Evolutionary conservation across 2,797 vertebrate genomes (phyloP), one percentile per base, ranked within the genome.

Genomic region (Chloroceryle amazona): DNA sequence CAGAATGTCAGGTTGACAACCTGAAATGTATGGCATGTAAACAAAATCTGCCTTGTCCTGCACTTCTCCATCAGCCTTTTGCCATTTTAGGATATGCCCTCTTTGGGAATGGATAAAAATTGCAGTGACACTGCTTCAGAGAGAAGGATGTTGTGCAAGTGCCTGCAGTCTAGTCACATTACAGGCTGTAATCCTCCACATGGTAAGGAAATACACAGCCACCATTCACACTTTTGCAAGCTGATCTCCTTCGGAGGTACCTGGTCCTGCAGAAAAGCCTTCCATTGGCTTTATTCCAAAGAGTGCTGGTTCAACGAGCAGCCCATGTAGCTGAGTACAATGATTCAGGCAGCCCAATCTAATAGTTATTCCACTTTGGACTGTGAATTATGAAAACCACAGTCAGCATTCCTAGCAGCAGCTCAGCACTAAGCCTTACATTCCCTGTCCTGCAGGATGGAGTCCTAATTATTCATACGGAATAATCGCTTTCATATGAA

Each of bases 401-500:
- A 63, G 51, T 61, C 75, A 63, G 79, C 68, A 72, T 75, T 81
- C 79, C 3, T 8, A 87, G 81, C 55, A 89, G 92, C 63, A 86
- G 57, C 67, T 87, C 91, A 82, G 60, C 51, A 5, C 81, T 51
- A 31, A 87, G 65, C 52, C 71, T 96, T 75, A 33, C 10, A 2
- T 61, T 83, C 94, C 83, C 31, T 8, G 2, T 80, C 68, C 75
- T 93, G 49, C 81, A 92, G 81, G 54, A 88, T 2, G 21, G 57
- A 83, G 61, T 74, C 42, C 92, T 93, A 73, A 96, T 96, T 94
- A 96, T 94, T 90, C 82, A 18, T 67, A 89, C 46, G 63, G 63
- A 92, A 82, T 93, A 96, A 96, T 96, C 93, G 54, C 74, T 95
- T 95, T 95, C 55, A 10, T 79, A 73, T 96, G 94, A 97, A 96